Evolutionary conservation across 1,140 invertebrate species (phyloP).

Genomic region (Drosophila tristis): DNA sequence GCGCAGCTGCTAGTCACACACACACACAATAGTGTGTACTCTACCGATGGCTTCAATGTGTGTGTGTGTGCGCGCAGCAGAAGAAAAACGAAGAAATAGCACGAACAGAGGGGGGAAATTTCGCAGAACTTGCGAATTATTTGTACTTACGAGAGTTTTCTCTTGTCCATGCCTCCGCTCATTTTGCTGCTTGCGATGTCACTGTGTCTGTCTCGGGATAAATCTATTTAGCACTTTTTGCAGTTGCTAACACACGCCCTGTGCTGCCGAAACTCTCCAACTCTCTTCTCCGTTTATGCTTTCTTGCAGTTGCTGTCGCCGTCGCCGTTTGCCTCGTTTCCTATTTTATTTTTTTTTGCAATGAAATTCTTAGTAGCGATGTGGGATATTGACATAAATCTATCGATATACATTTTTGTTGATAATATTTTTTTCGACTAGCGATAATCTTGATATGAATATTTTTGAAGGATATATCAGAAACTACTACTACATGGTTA

Average conservation of each 20-base stretch:
- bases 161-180: constrained; percentile 85
- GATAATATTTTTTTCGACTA: no score
- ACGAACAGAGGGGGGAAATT: constrained; percentile 24
- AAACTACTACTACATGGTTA: no score
- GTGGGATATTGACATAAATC: neutral
- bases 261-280: constrained; percentile 40
- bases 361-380: constrained; percentile 6
- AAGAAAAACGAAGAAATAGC: constrained; percentile 54
- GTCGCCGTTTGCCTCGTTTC: constrained; percentile 12
- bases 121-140: constrained; percentile 30
- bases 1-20: constrained; percentile 69
- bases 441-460: no score
- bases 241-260: constrained; percentile 44
- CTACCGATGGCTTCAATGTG: constrained; percentile 30
- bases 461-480: no score
- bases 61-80: constrained; percentile 50
- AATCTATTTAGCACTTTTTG: constrained; percentile 56
- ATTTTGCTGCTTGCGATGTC: constrained; percentile 58
- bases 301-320: constrained; percentile 5
- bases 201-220: constrained; percentile 28
- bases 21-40: constrained; percentile 24
- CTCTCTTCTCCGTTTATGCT: constrained; percentile 15
- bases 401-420: no score
- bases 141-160: constrained; percentile 86
- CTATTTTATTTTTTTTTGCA: constrained; percentile 22